Evolutionary conservation across 2,113 vertebrate species (phyloP).

Genomic region (Polyodon spathula): DNA sequence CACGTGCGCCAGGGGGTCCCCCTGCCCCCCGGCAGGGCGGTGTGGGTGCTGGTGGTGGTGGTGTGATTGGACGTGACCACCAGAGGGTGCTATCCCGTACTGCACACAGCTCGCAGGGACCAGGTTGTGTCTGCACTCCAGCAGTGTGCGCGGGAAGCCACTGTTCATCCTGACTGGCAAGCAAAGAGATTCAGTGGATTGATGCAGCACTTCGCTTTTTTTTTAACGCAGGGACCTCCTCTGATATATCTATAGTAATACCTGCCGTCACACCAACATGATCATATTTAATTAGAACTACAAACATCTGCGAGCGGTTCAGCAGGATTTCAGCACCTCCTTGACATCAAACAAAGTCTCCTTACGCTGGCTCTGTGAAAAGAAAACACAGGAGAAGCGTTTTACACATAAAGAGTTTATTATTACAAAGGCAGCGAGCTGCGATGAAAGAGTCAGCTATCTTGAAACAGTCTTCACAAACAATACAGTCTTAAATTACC

Average conservation of each 20-base stretch:
- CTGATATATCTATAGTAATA: not conserved
- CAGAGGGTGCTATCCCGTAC: conserved; percentile 36
- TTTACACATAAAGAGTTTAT: too few species aligned
- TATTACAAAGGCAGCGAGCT: too few species aligned
- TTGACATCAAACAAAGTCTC: conserved; percentile 4
- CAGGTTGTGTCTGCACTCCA: conserved; percentile 29
- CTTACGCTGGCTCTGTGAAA: not conserved
- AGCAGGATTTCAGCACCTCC: not conserved
- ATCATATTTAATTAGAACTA: not conserved
- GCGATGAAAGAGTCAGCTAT: too few species aligned
- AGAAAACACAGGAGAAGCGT: too few species aligned
- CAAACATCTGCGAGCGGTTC: not conserved
- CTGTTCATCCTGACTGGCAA: conserved; percentile 42
- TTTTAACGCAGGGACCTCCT: not conserved
- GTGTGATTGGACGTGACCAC: conserved; percentile 29
- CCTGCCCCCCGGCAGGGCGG: not conserved
- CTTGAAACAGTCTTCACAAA: too few species aligned
- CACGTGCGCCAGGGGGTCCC: conserved; percentile 34
- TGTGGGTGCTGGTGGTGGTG: conserved; percentile 15
- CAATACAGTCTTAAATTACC: too few species aligned
- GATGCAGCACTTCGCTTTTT: not conserved
- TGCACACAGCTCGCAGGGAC: conserved; percentile 30
- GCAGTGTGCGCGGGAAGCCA: conserved; percentile 40
- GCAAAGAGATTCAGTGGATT: not conserved
- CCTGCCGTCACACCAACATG: too few species aligned